Evolutionary conservation across 2,888 invertebrate species (phyloP).

Genomic region (Ichneumon xanthorius): DNA sequence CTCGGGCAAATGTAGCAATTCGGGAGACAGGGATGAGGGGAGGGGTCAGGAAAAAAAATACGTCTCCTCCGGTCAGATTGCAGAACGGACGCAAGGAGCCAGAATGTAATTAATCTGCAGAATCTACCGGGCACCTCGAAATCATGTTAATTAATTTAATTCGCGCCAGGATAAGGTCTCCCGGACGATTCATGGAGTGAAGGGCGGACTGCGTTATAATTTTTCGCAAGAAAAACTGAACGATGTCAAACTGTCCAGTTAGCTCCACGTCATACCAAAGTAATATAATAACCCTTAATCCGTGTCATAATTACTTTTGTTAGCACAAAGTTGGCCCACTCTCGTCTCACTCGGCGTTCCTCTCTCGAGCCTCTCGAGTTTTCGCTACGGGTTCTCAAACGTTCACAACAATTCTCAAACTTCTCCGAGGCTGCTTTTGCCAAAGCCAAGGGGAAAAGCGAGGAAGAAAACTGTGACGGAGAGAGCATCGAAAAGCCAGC

Average conservation of each 20-base stretch:
- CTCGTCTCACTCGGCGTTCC: conserved; percentile 1
- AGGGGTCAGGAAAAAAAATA: conserved; percentile 20
- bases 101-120: conserved; percentile 55
- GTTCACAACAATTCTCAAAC: conserved; percentile 52
- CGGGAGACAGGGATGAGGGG: conserved; percentile 1
- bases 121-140: conserved; percentile 36
- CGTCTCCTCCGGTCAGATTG: conserved; percentile 43
- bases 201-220: not conserved
- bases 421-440: conserved; percentile 50
- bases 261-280: conserved; percentile 28
- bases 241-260: not conserved
- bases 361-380: conserved; percentile 11
- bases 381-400: conserved; percentile 33
- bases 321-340: conserved; percentile 36
- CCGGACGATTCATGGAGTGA: not conserved
- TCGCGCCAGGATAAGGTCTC: not conserved
- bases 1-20: conserved; percentile 9
- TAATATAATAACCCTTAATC: conserved; percentile 58
- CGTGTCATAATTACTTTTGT: conserved; percentile 59
- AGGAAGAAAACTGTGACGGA: conserved; percentile 2
- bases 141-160: conserved; percentile 36
- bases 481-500: conserved; percentile 19
- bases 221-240: conserved; percentile 21
- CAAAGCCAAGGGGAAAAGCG: conserved; percentile 26
- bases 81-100: conserved; percentile 33